A percentile compares a stretch with the other conserved stretches of the same genome.
Evolutionary conservation across 2,113 vertebrate genomes (phyloP).

Genomic region (Montifringilla adamsi): DNA sequence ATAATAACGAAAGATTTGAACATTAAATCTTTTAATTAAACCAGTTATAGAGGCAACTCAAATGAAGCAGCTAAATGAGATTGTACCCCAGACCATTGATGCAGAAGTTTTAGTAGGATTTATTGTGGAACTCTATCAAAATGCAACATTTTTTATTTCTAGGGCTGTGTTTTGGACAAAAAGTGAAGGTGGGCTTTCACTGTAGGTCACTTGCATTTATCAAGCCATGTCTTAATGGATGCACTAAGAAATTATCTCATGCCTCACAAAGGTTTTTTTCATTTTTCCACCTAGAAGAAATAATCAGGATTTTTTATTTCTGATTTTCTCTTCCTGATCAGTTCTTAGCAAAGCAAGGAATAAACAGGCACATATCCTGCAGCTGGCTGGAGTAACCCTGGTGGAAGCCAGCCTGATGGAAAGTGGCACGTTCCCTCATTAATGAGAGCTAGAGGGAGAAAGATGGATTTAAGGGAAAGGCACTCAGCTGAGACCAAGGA

Average conservation of each 20-base stretch:
- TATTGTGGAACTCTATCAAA: neutral
- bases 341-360: neutral
- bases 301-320: neutral
- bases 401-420: neutral
- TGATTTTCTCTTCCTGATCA: neutral
- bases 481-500: neutral
- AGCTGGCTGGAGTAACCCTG: neutral
- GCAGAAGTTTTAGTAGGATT: neutral
- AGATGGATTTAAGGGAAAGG: neutral
- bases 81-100: neutral
- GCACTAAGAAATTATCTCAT: neutral
- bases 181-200: neutral
- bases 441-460: neutral
- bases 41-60: neutral
- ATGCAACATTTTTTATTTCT: neutral
- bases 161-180: neutral
- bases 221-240: neutral
- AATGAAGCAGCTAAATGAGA: neutral
- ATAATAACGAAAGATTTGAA: neutral
- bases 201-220: neutral
- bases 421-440: neutral
- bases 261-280: neutral
- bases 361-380: neutral
- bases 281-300: neutral
- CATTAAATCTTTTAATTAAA: neutral